Conservation (phyloP, 2,797 vertebrate species). For the Okamejei kenojei region DNA sequence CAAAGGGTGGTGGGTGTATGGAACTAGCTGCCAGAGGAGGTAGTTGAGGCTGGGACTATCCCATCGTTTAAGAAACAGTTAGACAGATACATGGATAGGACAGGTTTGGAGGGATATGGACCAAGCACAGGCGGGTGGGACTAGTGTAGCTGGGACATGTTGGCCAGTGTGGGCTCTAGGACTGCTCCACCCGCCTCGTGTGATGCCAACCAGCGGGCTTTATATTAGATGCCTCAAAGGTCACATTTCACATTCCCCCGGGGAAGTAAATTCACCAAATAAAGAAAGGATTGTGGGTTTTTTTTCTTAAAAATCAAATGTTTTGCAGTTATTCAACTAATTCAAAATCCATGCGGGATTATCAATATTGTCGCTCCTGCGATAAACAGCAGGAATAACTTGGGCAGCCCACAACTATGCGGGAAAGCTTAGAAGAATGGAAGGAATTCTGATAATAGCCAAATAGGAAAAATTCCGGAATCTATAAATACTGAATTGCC, state of each 20-base stretch:
- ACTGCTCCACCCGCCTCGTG: not conserved
- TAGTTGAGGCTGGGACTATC: too few relatives aligned
- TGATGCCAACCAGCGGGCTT: too few relatives aligned
- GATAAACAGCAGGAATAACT: not conserved
- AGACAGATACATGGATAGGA: too few relatives aligned
- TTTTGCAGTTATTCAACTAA: not conserved
- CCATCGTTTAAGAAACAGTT: too few relatives aligned
- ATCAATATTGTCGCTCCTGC: not conserved
- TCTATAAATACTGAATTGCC: conserved; percentile 29
- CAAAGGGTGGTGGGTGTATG: too few relatives aligned
- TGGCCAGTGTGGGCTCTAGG: too few relatives aligned
- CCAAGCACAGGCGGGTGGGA: too few relatives aligned
- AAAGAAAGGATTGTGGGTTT: not conserved
- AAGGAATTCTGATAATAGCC: conserved; percentile 30
- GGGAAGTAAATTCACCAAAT: not conserved
- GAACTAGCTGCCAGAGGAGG: too few relatives aligned
- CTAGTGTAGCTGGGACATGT: too few relatives aligned
- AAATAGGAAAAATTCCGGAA: conserved; percentile 13
- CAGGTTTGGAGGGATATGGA: too few relatives aligned
- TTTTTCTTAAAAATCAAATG: not conserved
- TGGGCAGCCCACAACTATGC: conserved; percentile 18
- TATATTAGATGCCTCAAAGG: not conserved
- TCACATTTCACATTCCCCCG: not conserved
- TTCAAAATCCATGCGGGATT: not conserved
- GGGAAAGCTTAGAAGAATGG: conserved; percentile 29